Conservation (phyloP, 2,888 invertebrate species). For the Hedya salicella region DNA sequence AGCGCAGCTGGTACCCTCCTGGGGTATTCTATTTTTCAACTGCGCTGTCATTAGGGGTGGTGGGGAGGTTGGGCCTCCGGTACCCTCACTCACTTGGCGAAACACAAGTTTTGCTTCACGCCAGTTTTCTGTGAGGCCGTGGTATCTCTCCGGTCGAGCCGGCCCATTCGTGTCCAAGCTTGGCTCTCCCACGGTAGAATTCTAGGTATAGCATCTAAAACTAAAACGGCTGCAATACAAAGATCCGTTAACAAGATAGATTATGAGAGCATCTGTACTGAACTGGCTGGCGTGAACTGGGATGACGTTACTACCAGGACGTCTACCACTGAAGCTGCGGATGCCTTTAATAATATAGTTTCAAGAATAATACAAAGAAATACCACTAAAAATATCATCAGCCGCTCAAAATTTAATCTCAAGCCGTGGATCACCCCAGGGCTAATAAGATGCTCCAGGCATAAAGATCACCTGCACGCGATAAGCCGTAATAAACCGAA, state of each 20-base stretch:
- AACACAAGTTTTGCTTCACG: too few relatives aligned
- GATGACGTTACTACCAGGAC: not conserved
- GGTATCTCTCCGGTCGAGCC: too few relatives aligned
- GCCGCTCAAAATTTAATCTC: constrained; percentile 2
- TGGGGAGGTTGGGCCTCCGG: too few relatives aligned
- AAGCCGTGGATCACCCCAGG: not conserved
- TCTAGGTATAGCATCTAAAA: not conserved
- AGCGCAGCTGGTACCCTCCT: too few relatives aligned
- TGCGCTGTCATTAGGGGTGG: too few relatives aligned
- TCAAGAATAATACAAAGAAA: not conserved
- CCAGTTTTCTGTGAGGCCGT: too few relatives aligned
- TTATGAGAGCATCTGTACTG: not conserved
- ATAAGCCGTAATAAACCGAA: constrained; percentile 6
- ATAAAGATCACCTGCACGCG: constrained; percentile 15
- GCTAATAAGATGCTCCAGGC: not conserved
- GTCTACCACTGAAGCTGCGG: not conserved
- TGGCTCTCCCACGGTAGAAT: too few relatives aligned
- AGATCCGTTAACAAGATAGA: not conserved
- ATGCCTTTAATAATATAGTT: not conserved
- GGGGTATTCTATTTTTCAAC: too few relatives aligned
- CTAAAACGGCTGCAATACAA: not conserved
- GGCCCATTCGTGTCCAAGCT: too few relatives aligned
- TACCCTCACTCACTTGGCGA: too few relatives aligned
- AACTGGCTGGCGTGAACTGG: not conserved
- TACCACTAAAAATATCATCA: not conserved